A percentile compares a stretch with the other conserved stretches of the same genome.
These are phyloP conservation scores for Myanophis thanlyinensis DNA, from an alignment of 2,113 vertebrate species.

Conservation along the genomic window DNA sequence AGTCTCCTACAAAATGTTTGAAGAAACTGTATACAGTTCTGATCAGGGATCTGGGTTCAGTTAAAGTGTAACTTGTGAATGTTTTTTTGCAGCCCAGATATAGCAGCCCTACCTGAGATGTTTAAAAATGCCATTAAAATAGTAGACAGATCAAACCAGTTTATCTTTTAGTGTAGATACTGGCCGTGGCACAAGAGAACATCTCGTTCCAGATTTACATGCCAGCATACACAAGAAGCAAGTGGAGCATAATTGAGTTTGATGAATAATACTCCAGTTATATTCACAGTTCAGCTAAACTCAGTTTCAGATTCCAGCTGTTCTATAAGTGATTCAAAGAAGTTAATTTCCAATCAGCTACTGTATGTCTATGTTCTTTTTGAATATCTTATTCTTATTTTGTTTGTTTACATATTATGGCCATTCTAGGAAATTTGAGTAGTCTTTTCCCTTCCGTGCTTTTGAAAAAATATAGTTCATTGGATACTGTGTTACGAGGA, in stretches of 20 bases:
- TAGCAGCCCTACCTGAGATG: neutral
- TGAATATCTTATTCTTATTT: slow-evolving; percentile 35
- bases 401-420: slow-evolving; percentile 3
- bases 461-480: slow-evolving; percentile 28
- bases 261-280: slow-evolving; percentile 56
- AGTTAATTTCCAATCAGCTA: slow-evolving; percentile 30
- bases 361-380: slow-evolving; percentile 27
- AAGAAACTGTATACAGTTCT: neutral
- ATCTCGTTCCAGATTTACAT: neutral
- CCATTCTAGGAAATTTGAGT: neutral
- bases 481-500: neutral
- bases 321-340: slow-evolving; percentile 55
- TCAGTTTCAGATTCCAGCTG: slow-evolving; percentile 52
- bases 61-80: neutral
- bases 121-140: neutral
- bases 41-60: neutral
- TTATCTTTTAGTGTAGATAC: neutral
- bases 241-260: slow-evolving; percentile 11
- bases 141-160: neutral
- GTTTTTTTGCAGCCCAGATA: neutral
- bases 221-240: neutral
- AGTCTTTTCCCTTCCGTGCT: neutral
- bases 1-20: neutral
- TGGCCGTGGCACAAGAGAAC: neutral
- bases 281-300: slow-evolving; percentile 47